These are phyloP conservation scores for Tapirus indicus DNA, from an alignment of 2,797 vertebrate species.

Conservation along the genomic window DNA sequence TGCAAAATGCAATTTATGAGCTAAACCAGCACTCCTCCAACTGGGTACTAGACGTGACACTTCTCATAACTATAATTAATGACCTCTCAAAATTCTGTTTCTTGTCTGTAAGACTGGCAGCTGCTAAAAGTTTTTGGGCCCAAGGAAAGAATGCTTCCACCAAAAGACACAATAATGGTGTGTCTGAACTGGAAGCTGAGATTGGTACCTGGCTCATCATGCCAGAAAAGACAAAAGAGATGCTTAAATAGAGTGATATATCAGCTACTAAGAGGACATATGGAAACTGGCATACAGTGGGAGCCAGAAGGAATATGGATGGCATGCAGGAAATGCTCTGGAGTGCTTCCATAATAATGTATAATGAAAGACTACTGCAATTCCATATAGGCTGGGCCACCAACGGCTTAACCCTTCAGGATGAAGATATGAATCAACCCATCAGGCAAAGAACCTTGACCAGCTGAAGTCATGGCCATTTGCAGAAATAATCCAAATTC, in stretches of 20 bases:
- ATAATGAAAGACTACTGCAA: too few relatives aligned
- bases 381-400: too few relatives aligned
- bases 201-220: not conserved
- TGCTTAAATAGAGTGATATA: too few relatives aligned
- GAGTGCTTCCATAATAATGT: too few relatives aligned
- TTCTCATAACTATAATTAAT: slow-evolving; percentile 20
- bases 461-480: not conserved
- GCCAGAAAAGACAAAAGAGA: too few relatives aligned
- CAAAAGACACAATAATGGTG: not conserved
- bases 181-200: not conserved
- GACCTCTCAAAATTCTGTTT: not conserved
- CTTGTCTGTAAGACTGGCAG: not conserved
- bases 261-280: too few relatives aligned
- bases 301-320: too few relatives aligned
- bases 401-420: too few relatives aligned
- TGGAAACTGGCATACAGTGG: too few relatives aligned
- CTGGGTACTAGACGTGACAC: not conserved
- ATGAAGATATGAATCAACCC: too few relatives aligned
- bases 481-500: not conserved
- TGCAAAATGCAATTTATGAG: not conserved
- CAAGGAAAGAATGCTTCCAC: not conserved
- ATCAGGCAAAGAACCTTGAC: too few relatives aligned
- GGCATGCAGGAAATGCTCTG: too few relatives aligned
- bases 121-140: not conserved
- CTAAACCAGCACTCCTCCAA: not conserved